Percentiles rank a stretch among this genome's conserved stretches.
These are phyloP conservation scores for Spea hammondii DNA, from an alignment of 2,797 vertebrate genomes.

Conservation along the genomic window DNA sequence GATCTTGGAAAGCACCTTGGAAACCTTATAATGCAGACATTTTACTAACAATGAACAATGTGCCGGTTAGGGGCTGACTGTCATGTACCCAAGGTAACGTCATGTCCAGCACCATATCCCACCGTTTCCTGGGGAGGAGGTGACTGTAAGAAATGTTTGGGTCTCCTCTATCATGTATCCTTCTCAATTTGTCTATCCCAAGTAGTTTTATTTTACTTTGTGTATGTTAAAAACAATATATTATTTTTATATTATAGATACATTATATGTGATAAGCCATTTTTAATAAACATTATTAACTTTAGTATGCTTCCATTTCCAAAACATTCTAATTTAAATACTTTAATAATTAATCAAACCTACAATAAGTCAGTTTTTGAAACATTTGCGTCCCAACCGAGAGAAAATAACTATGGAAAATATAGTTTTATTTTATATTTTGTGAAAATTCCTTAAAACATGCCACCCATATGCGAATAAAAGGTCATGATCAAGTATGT, in stretches of 20 bases:
- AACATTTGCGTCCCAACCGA: too few species aligned
- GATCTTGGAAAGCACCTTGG: constrained; percentile 69
- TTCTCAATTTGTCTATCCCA: constrained; percentile 50
- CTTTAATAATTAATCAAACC: too few species aligned
- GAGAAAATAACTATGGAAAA: too few species aligned
- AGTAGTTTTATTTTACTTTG: not conserved
- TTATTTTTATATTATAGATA: not conserved
- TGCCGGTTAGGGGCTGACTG: constrained; percentile 97
- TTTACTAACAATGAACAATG: constrained; percentile 71
- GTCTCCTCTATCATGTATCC: constrained; percentile 88
- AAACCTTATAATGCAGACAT: constrained; percentile 64
- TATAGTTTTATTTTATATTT: too few species aligned
- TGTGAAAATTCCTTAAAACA: too few species aligned
- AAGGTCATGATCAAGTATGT: too few species aligned
- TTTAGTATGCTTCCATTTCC: too few species aligned
- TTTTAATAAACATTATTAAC: too few species aligned
- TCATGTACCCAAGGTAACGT: constrained; percentile 99
- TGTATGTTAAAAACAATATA: not conserved
- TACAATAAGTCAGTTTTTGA: too few species aligned
- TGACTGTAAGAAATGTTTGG: constrained; percentile 76
- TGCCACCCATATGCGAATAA: too few species aligned
- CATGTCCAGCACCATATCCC: constrained; percentile 94
- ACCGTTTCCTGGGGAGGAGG: constrained; percentile 88
- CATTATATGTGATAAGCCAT: not conserved
- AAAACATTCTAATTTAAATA: too few species aligned